Conservation (phyloP, 1,140 invertebrate genomes). For the Apis cerana region DNA sequence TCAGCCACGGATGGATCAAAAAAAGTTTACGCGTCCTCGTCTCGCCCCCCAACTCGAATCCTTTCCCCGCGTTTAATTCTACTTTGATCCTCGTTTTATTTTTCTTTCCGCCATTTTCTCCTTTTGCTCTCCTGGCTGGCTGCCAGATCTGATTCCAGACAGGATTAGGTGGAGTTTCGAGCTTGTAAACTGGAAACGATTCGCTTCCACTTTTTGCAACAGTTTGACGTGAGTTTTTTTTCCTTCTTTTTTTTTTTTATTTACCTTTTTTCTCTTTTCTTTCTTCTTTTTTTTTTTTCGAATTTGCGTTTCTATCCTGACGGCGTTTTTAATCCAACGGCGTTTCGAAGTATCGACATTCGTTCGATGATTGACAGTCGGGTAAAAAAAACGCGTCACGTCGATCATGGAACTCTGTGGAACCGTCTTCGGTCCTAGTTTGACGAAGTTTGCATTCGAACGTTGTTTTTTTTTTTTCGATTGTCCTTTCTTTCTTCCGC, state of each 20-base stretch:
- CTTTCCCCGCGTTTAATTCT: conserved; percentile 1
- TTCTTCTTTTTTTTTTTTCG: too few species aligned
- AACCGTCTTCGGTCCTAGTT: background rate
- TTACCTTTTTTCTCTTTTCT: background rate
- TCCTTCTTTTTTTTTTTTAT: background rate
- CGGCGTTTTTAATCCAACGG: conserved; percentile 5
- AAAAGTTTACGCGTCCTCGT: background rate
- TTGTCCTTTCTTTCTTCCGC: background rate
- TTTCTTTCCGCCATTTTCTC: background rate
- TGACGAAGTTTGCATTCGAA: background rate
- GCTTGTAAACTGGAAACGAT: conserved; percentile 5
- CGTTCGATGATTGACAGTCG: background rate
- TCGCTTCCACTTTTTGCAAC: conserved; percentile 2
- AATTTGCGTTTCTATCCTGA: background rate
- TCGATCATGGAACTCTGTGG: background rate
- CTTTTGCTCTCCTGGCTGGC: background rate
- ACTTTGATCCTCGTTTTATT: background rate
- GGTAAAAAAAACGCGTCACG: background rate
- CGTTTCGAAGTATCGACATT: background rate
- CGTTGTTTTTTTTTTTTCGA: background rate
- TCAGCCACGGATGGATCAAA: background rate
- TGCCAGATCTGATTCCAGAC: background rate
- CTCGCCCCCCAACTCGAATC: background rate
- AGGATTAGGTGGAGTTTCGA: background rate
- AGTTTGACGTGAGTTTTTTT: background rate